A percentile compares a stretch with the other conserved stretches of the same genome.
Evolutionary conservation across 2,113 vertebrate genomes (phyloP).

Genomic region (Pituophis catenifer): DNA sequence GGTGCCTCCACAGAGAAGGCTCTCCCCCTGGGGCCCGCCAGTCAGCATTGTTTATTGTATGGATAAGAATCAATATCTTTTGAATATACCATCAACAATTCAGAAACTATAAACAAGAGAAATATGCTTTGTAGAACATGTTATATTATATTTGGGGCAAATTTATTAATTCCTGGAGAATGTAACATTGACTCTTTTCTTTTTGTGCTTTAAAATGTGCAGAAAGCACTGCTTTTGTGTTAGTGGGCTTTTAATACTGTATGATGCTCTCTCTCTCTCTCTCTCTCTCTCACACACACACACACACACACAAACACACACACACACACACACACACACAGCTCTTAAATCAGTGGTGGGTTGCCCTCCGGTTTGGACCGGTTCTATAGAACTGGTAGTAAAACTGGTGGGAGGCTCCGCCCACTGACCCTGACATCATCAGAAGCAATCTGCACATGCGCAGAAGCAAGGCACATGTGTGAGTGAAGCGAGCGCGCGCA

Average conservation of each 20-base stretch:
- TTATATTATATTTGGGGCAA: not conserved
- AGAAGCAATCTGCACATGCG: too few species aligned
- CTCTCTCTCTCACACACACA: too few species aligned
- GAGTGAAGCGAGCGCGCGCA: too few species aligned
- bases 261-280: too few species aligned
- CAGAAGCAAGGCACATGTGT: too few species aligned
- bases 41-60: not conserved
- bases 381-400: too few species aligned
- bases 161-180: not conserved
- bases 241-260: not conserved
- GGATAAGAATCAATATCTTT: not conserved
- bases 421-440: too few species aligned
- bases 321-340: not conserved
- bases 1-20: too few species aligned
- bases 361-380: too few species aligned
- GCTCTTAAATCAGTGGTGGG: not conserved
- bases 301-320: too few species aligned
- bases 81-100: not conserved
- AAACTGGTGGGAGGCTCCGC: too few species aligned
- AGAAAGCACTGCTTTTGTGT: not conserved
- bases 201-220: not conserved
- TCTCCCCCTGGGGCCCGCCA: too few species aligned
- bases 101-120: not conserved
- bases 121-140: not conserved
- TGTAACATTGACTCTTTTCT: not conserved